Conservation (phyloP, 2,113 vertebrate species). For the Nannospalax galili region DNA sequence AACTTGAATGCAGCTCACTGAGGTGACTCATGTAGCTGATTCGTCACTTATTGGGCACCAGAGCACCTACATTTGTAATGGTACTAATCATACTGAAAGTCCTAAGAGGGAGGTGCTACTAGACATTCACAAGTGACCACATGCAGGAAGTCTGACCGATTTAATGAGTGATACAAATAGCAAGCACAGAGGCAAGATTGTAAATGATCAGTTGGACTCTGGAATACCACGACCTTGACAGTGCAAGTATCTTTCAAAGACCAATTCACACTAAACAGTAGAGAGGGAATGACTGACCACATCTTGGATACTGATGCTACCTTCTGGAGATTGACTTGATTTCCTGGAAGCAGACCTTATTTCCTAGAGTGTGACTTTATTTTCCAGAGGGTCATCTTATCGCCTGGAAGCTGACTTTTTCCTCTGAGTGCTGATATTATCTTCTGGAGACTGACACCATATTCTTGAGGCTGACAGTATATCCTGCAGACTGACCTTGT, state of each 20-base stretch:
- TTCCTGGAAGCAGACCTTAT: not conserved
- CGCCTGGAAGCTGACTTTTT: not conserved
- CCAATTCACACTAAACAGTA: no score
- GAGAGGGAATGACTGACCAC: not conserved
- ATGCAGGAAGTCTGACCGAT: not conserved
- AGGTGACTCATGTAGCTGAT: no score
- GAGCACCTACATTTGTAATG: not conserved
- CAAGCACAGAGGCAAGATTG: no score
- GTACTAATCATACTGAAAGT: not conserved
- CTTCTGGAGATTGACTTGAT: no score
- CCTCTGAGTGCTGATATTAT: not conserved
- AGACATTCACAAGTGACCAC: not conserved
- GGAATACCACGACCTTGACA: rapidly evolving
- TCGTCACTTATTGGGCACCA: no score
- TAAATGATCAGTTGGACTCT: not conserved
- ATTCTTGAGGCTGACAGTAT: not conserved
- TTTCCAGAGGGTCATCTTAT: not conserved
- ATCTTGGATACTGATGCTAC: no score
- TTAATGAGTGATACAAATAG: not conserved
- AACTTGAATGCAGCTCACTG: not conserved
- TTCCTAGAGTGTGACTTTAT: not conserved
- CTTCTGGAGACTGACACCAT: not conserved
- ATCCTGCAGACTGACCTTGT: not conserved
- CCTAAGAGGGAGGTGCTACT: not conserved
- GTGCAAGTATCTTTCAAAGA: no score